Percentiles rank a stretch among this genome's conserved stretches.
phyloP scores from a whole-genome alignment of 2,113 vertebrate genomes.

The Carlito syrichta region DNA sequence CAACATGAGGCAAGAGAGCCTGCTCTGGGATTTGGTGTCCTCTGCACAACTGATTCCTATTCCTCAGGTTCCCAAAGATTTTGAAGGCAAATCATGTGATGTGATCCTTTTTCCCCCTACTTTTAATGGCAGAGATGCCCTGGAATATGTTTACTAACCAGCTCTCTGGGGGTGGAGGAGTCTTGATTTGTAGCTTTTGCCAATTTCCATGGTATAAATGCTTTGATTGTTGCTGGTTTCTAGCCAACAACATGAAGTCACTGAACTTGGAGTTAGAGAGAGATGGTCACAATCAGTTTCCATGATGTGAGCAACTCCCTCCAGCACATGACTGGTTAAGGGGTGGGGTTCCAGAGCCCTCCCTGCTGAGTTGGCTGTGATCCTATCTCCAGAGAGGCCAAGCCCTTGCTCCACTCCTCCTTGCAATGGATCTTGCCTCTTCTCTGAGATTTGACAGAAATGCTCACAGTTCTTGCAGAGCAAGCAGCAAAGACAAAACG shows the following conservation, averaged over 20 bases:
- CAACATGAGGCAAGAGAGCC: neutral
- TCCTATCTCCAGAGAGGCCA: neutral
- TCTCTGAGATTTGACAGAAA: neutral
- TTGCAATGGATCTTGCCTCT: neutral
- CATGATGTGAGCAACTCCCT: accelerated
- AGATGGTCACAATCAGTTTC: neutral
- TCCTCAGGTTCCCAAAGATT: neutral
- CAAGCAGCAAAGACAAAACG: neutral
- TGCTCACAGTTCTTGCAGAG: neutral
- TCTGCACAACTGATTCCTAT: neutral
- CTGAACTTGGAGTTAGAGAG: neutral
- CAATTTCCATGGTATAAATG: neutral
- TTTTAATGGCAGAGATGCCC: neutral
- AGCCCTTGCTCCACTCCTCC: neutral
- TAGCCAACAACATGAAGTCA: neutral
- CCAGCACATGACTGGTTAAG: neutral
- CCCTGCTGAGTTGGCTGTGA: neutral
- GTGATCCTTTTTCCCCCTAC: neutral
- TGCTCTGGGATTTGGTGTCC: no score
- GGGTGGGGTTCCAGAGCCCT: no score
- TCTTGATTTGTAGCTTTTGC: neutral
- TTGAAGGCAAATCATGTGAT: neutral
- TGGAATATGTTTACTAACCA: neutral
- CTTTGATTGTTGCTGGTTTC: neutral
- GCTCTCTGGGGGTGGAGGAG: neutral